phyloP scores from a whole-genome alignment of 1,140 invertebrate species.

The Globodera rostochiensis region DNA sequence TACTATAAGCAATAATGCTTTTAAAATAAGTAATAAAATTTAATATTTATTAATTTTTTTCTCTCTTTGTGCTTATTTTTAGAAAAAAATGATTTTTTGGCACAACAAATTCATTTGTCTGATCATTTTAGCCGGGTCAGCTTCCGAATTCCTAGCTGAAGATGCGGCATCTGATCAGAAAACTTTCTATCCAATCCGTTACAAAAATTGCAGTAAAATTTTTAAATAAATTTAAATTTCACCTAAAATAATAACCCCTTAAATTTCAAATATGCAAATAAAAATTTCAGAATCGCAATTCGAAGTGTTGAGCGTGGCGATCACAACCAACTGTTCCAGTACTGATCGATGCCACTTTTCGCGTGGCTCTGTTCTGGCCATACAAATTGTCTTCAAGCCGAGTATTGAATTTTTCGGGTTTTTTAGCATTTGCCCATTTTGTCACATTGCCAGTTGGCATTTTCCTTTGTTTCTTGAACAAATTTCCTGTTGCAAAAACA shows the following conservation, averaged over 20 bases:
- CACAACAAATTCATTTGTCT: no score
- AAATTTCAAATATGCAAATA: not conserved
- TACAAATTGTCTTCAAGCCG: slow-evolving; percentile 27
- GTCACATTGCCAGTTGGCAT: not conserved
- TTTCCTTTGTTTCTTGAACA: not conserved
- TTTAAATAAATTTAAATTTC: slow-evolving; percentile 2
- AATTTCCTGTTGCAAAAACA: not conserved
- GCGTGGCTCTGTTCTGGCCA: slow-evolving; percentile 2
- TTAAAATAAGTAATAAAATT: no score
- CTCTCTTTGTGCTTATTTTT: no score
- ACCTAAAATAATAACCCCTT: not conserved
- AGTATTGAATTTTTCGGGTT: not conserved
- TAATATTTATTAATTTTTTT: no score
- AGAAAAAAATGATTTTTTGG: no score
- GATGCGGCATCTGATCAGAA: no score
- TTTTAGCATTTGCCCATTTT: not conserved
- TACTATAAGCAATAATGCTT: no score
- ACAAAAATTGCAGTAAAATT: slow-evolving; percentile 45
- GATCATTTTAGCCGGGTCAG: no score
- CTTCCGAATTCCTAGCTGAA: no score
- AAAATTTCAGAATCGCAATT: slow-evolving; percentile 22
- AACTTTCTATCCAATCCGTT: slow-evolving; percentile 33
- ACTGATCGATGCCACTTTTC: slow-evolving; percentile 8
- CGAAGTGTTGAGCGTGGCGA: slow-evolving; percentile 19
- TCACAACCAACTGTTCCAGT: slow-evolving; percentile 7